phyloP scores from a whole-genome alignment of 2,888 invertebrate species.

The Arge pagana region DNA sequence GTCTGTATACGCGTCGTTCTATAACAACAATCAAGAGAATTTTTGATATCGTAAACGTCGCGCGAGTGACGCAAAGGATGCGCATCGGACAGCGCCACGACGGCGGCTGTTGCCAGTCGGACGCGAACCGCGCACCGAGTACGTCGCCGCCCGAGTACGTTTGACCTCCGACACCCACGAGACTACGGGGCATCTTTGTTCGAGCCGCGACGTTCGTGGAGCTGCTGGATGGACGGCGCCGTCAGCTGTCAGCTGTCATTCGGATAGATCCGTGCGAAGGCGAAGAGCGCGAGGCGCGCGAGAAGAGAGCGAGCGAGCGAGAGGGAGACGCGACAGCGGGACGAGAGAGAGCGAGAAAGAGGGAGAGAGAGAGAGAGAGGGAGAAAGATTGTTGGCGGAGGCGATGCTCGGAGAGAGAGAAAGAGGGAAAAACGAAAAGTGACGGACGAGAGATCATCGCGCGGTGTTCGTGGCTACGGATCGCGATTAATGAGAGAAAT shows the following conservation, averaged over 20 bases:
- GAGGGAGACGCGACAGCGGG: too few relatives aligned
- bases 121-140: constrained; percentile 45
- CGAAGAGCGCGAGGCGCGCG: background rate
- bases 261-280: constrained; percentile 41
- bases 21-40: background rate
- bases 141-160: constrained; percentile 36
- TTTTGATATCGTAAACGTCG: background rate
- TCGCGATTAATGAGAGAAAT: too few relatives aligned
- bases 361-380: too few relatives aligned
- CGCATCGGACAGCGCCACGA: constrained; percentile 39
- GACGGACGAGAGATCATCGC: too few relatives aligned
- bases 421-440: too few relatives aligned
- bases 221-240: constrained; percentile 55
- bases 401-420: too few relatives aligned
- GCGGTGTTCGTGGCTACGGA: too few relatives aligned
- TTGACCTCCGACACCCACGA: constrained; percentile 24
- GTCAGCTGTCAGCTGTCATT: constrained; percentile 46
- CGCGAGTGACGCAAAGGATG: constrained; percentile 41
- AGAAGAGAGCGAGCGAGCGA: too few relatives aligned
- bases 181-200: constrained; percentile 13
- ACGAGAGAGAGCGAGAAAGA: too few relatives aligned
- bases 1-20: too few relatives aligned
- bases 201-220: constrained; percentile 19
- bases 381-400: too few relatives aligned
- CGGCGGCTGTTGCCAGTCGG: constrained; percentile 39